Conservation (phyloP, 2,797 vertebrate species). For the Aratinga solstitialis region DNA sequence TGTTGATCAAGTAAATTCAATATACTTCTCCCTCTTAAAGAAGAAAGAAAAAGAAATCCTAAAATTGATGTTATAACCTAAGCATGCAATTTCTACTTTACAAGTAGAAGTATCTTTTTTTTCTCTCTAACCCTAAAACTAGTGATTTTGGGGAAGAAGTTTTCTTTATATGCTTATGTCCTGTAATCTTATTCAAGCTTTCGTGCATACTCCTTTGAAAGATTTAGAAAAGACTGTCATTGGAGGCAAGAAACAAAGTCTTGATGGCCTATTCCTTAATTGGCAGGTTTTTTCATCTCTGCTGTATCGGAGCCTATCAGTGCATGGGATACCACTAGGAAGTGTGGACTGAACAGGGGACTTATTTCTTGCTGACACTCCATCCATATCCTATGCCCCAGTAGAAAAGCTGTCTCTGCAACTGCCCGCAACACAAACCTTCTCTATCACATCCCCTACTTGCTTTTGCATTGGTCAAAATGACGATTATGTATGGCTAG, state of each 20-base stretch:
- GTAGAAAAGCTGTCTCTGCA: neutral
- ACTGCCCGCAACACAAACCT: neutral
- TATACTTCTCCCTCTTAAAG: neutral
- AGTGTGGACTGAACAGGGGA: neutral
- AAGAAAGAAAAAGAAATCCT: neutral
- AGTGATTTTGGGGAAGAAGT: neutral
- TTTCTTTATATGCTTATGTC: neutral
- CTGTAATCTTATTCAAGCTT: neutral
- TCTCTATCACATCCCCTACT: neutral
- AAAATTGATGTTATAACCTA: neutral
- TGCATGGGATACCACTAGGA: neutral
- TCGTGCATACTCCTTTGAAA: neutral
- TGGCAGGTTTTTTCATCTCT: neutral
- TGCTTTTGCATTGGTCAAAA: neutral
- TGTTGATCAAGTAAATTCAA: neutral
- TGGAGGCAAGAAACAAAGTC: neutral
- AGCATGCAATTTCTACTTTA: neutral
- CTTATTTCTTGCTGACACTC: neutral
- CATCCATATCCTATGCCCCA: neutral
- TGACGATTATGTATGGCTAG: neutral
- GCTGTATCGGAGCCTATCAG: neutral
- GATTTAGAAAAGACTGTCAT: rapidly evolving
- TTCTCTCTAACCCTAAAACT: neutral
- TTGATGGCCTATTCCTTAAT: neutral
- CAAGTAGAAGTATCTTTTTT: neutral